Evolutionary conservation across 2,888 invertebrate species (phyloP).

Genomic region (Eupithecia pulchellata): DNA sequence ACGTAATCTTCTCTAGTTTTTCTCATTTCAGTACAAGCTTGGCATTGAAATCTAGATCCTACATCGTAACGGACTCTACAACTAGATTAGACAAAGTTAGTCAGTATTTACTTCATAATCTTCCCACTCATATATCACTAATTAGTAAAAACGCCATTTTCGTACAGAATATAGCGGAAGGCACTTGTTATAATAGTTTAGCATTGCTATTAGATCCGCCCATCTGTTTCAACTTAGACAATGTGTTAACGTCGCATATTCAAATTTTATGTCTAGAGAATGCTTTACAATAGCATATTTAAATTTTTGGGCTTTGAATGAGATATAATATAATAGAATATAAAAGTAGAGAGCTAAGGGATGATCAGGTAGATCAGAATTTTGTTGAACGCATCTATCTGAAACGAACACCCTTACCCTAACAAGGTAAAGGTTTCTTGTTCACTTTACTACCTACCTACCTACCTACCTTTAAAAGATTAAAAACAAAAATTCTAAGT

Average conservation of each 20-base stretch:
- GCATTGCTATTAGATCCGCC: constrained; percentile 51
- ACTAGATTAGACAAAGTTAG: background rate
- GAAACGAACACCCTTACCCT: no score
- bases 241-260: constrained; percentile 32
- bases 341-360: background rate
- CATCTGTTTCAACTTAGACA: constrained; percentile 54
- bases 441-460: background rate
- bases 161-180: constrained; percentile 16
- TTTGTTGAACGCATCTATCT: background rate
- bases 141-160: constrained; percentile 7
- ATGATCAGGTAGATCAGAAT: background rate
- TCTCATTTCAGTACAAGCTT: no score
- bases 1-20: no score
- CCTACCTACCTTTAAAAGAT: background rate
- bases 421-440: background rate
- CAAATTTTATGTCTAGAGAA: constrained; percentile 10
- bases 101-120: no score
- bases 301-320: background rate
- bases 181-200: constrained; percentile 45
- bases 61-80: no score
- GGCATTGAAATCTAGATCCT: no score
- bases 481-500: background rate
- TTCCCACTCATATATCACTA: background rate
- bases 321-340: no score
- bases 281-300: background rate